Conservation (phyloP, 2,113 vertebrate genomes). For the Ascaphus truei region DNA sequence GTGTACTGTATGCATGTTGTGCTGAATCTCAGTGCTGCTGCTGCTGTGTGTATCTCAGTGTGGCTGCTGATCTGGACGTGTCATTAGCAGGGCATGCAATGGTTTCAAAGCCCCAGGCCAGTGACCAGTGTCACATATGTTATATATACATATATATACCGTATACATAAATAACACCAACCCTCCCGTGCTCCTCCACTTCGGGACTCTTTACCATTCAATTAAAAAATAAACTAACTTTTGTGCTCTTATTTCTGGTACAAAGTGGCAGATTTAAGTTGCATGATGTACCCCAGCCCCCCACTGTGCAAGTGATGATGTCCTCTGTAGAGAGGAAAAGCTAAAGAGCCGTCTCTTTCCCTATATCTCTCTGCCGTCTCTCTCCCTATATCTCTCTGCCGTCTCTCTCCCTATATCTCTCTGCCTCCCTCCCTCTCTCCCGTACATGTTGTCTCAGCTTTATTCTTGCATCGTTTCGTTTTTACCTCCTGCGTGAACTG, state of each 20-base stretch:
- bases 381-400: too few relatives aligned
- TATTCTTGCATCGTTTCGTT: slow-evolving; percentile 68
- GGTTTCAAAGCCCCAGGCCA: slow-evolving; percentile 68
- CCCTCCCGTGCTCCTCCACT: slow-evolving; percentile 54
- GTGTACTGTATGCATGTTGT: too few relatives aligned
- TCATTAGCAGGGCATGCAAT: slow-evolving; percentile 74
- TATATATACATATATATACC: neutral
- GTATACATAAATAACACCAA: slow-evolving; percentile 35
- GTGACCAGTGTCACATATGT: slow-evolving; percentile 48
- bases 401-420: too few relatives aligned
- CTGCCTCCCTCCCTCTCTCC: slow-evolving; percentile 51
- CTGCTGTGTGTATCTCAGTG: slow-evolving; percentile 42
- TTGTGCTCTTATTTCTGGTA: slow-evolving; percentile 54
- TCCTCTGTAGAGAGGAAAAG: slow-evolving; percentile 52
- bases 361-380: too few relatives aligned
- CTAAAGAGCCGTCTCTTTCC: too few relatives aligned
- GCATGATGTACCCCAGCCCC: slow-evolving; percentile 43
- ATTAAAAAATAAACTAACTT: slow-evolving; percentile 33
- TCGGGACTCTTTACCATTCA: slow-evolving; percentile 34
- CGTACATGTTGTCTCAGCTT: slow-evolving; percentile 70
- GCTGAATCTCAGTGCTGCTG: neutral
- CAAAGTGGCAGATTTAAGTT: slow-evolving; percentile 12
- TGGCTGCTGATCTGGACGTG: slow-evolving; percentile 69
- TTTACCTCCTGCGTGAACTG: slow-evolving; percentile 67
- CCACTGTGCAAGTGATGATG: slow-evolving; percentile 33